Evolutionary conservation across 2,113 vertebrate genomes (phyloP), one percentile per base, ranked within the genome.

Genomic region (Cathartes aura): DNA sequence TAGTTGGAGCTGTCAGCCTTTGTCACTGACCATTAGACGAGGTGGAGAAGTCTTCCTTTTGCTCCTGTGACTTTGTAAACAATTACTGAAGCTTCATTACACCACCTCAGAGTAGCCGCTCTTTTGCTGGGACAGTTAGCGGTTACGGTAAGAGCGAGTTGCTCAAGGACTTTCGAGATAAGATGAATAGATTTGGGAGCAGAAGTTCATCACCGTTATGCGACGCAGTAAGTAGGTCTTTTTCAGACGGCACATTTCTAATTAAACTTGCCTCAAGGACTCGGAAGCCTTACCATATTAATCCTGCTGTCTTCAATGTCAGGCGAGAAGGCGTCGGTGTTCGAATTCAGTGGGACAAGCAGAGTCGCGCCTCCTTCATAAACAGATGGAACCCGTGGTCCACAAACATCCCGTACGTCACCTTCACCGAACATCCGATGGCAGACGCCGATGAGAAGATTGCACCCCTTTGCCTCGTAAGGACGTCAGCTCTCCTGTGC

Each of bases 311-410:
- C 30, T 84, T 30, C 75, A 0, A 26, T 22, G 2, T 11, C 94
- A 99, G 99, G 98, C 98, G 99, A 95, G 99, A 99, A 90, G 99
- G 99, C 2, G 93, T 91, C 1, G 99, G 99, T 2, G 95, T 99
- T 23, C 98, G 99, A 5, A 97, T 99, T 12, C 99, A 99, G 92
- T 99, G 99, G 99, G 99, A 99, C 98, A 99, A 99, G 97, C 98
- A 98, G 27, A 99, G 98, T 14, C 98, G 98, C 0, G 98, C 99
- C 24, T 99, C 99, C 7, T 99, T 99, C 97, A 48, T 99, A 4
- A 99, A 99, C 94, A 98, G 99, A 47, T 99, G 99, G 99, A 99
- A 99, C 96, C 99, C 99, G 0, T 99, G 99, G 99, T 99, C 99
- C 88, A 99, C 98, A 40, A 99, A 98, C 12, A 98, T 99, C 98